phyloP scores from a whole-genome alignment of 2,113 vertebrate species.

The Tachysurus vachellii region DNA sequence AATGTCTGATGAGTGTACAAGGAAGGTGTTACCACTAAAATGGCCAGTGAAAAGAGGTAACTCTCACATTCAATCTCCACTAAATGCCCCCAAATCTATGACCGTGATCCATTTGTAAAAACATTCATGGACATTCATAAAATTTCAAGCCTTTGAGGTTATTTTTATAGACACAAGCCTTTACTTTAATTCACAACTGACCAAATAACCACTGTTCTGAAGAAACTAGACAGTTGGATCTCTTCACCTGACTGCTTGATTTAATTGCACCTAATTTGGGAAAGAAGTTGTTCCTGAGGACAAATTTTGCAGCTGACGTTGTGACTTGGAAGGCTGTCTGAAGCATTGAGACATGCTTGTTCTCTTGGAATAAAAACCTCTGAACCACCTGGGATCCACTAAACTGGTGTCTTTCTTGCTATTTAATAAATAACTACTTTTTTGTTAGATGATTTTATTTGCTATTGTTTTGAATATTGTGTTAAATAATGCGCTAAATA shows the following conservation, averaged over 20 bases:
- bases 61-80: neutral
- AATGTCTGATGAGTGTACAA: neutral
- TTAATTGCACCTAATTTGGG: slow-evolving; percentile 47
- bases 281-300: slow-evolving; percentile 36
- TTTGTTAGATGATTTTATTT: too few species aligned
- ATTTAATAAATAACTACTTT: neutral
- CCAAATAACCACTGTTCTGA: slow-evolving; percentile 34
- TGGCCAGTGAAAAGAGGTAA: neutral
- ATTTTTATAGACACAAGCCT: slow-evolving; percentile 6
- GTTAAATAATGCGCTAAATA: neutral
- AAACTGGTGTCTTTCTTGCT: neutral
- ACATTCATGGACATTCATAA: neutral
- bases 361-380: neutral
- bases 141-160: neutral
- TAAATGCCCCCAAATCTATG: neutral
- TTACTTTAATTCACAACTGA: slow-evolving; percentile 31
- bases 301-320: slow-evolving; percentile 32
- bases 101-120: neutral
- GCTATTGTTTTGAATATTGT: neutral
- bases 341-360: slow-evolving; percentile 34
- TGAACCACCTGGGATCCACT: slow-evolving; percentile 9
- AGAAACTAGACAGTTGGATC: slow-evolving; percentile 11
- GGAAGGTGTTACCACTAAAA: neutral
- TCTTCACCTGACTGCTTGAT: slow-evolving; percentile 50
- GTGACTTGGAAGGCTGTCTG: slow-evolving; percentile 24